Percentiles rank a stretch among this genome's conserved stretches.
These are phyloP conservation scores for Peromyscus leucopus DNA, from an alignment of 2,113 vertebrate species.

Conservation along the genomic window DNA sequence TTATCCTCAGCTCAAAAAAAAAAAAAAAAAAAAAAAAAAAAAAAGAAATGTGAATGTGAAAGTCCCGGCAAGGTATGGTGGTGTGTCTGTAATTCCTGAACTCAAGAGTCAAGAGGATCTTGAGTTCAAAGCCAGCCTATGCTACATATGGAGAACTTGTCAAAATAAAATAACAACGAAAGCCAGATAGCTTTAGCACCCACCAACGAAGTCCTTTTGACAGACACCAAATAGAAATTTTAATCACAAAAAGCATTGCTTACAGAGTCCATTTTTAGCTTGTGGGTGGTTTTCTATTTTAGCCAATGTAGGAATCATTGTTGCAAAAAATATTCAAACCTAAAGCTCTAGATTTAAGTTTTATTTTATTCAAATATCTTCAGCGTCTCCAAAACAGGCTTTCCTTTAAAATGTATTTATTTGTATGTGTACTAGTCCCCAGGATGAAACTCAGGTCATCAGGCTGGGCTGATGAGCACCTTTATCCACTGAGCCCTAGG, in stretches of 20 bases:
- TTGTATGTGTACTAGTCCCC: neutral
- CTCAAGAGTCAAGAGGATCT: neutral
- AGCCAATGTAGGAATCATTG: constrained; percentile 42
- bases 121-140: too few relatives aligned
- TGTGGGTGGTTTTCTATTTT: constrained; percentile 44
- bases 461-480: neutral
- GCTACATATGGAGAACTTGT: neutral
- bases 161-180: constrained; percentile 60
- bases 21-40: neutral
- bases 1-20: too few relatives aligned
- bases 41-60: too few relatives aligned
- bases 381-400: neutral
- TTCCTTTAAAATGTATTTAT: constrained; percentile 36
- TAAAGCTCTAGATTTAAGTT: constrained; percentile 48
- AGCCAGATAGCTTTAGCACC: constrained; percentile 16
- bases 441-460: neutral
- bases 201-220: constrained; percentile 44
- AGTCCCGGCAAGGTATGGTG: neutral
- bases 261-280: constrained; percentile 51
- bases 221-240: constrained; percentile 47
- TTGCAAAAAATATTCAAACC: constrained; percentile 23
- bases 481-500: neutral
- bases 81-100: neutral
- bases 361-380: constrained; percentile 26
- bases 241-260: constrained; percentile 30